These are phyloP conservation scores for Onychomys arenicola DNA, from an alignment of 2,797 vertebrate genomes.

Conservation along the genomic window DNA sequence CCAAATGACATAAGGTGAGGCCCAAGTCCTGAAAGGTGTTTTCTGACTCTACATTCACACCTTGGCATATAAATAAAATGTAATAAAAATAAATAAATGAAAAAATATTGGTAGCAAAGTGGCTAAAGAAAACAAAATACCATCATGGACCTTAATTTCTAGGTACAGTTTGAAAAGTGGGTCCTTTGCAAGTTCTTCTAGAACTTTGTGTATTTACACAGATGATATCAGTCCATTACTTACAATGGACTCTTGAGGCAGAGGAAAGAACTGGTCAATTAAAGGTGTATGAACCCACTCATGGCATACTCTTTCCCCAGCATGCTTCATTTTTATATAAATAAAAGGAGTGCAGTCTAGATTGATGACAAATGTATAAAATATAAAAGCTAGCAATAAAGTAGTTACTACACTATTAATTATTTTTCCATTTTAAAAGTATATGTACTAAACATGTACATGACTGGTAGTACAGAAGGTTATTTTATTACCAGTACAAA, in stretches of 20 bases:
- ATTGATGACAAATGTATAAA: background rate
- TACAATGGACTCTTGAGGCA: accelerated
- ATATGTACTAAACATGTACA: background rate
- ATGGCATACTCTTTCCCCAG: background rate
- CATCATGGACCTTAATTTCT: background rate
- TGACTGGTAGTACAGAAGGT: background rate
- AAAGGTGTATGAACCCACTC: background rate
- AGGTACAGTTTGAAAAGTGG: background rate
- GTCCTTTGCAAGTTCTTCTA: background rate
- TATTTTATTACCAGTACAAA: background rate
- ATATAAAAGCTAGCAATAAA: background rate
- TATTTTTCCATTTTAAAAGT: background rate
- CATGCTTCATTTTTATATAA: background rate
- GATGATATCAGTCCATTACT: background rate
- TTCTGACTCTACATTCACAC: background rate
- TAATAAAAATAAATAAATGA: background rate
- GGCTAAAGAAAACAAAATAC: background rate
- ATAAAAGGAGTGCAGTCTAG: background rate
- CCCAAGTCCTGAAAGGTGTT: background rate
- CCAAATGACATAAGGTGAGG: background rate
- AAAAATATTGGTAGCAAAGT: background rate
- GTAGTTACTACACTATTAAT: background rate
- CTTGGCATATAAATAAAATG: background rate
- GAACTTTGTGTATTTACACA: background rate
- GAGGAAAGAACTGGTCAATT: background rate